Conservation (phyloP, 2,888 invertebrate genomes). For the Linnaemya vulpina region DNA sequence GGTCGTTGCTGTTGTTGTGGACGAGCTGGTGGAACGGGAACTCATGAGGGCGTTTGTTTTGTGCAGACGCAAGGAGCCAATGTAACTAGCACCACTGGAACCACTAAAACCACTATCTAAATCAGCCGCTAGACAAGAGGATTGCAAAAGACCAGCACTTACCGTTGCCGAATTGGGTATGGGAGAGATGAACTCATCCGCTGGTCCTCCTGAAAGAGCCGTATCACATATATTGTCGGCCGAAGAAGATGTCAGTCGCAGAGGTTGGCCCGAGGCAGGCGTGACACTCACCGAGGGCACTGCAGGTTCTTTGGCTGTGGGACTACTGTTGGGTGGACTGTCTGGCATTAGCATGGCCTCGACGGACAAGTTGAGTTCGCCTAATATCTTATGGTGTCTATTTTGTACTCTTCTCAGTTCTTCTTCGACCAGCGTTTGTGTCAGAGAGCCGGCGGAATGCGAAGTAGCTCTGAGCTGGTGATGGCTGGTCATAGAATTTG, state of each 20-base stretch:
- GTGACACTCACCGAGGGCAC: slow-evolving; percentile 78
- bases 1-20: slow-evolving; percentile 35
- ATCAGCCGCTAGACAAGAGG: slow-evolving; percentile 84
- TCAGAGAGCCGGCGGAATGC: slow-evolving; percentile 87
- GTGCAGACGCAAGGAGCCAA: slow-evolving; percentile 86
- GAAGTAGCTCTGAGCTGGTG: slow-evolving; percentile 76
- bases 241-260: slow-evolving; percentile 76
- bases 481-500: slow-evolving; percentile 71
- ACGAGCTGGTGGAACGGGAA: slow-evolving; percentile 76
- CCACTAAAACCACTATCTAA: slow-evolving; percentile 93
- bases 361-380: slow-evolving; percentile 93
- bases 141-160: slow-evolving; percentile 82
- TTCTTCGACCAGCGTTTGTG: slow-evolving; percentile 90
- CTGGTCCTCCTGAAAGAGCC: slow-evolving; percentile 85
- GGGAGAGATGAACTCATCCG: slow-evolving; percentile 85
- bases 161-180: slow-evolving; percentile 75
- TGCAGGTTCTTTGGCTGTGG: slow-evolving; percentile 77
- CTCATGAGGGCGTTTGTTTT: slow-evolving; percentile 81
- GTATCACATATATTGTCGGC: slow-evolving; percentile 86
- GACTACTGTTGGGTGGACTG: slow-evolving; percentile 84
- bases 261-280: slow-evolving; percentile 78
- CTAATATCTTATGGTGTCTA: slow-evolving; percentile 91
- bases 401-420: slow-evolving; percentile 93
- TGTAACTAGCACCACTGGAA: slow-evolving; percentile 92
- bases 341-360: slow-evolving; percentile 96